Evolutionary conservation across 2,888 invertebrate genomes (phyloP).

Genomic region (Antheraea yamamai): DNA sequence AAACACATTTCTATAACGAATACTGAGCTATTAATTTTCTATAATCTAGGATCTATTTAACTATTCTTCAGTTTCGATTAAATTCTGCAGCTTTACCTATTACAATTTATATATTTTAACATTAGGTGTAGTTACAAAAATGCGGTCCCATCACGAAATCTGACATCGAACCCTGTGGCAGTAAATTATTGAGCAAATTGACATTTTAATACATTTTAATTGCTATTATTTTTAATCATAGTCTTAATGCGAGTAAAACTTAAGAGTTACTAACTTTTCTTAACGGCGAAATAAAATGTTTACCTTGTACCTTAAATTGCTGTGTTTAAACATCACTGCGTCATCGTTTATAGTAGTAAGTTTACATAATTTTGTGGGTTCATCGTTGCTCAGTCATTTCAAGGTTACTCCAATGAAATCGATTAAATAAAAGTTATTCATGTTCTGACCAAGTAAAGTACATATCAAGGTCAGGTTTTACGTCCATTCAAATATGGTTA

Average conservation of each 20-base stretch:
- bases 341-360: constrained; percentile 14
- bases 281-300: background rate
- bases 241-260: background rate
- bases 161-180: background rate
- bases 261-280: background rate
- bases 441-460: background rate
- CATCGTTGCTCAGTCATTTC: constrained; percentile 9
- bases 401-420: background rate
- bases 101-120: background rate
- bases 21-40: background rate
- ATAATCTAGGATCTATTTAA: background rate
- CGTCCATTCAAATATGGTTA: background rate
- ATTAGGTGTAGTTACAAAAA: background rate
- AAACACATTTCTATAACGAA: background rate
- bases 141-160: background rate
- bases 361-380: constrained; percentile 9
- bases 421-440: background rate
- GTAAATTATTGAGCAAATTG: background rate
- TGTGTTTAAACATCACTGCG: constrained; percentile 1
- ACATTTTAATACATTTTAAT: too few species aligned
- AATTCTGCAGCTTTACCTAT: background rate
- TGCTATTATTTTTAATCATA: too few species aligned
- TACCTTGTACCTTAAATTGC: background rate
- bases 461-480: background rate
- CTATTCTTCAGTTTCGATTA: background rate